Conservation (phyloP, 2,797 vertebrate species). For the Amniataba percoides region DNA sequence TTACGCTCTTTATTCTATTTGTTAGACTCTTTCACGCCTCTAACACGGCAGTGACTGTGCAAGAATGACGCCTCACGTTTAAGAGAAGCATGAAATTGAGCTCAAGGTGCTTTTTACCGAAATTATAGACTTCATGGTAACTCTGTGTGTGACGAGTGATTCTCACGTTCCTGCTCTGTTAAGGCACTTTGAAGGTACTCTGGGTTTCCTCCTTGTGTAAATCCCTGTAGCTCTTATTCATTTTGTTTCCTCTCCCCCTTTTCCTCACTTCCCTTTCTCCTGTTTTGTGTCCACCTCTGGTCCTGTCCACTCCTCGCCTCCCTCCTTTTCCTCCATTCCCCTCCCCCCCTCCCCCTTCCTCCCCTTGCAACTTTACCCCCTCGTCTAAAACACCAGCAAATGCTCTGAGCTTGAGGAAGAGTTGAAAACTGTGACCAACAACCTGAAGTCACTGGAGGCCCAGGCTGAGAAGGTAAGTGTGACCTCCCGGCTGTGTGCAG, state of each 20-base stretch:
- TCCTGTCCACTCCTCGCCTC: constrained; percentile 46
- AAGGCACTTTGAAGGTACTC: constrained; percentile 76
- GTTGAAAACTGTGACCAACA: constrained; percentile 99
- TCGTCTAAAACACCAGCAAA: constrained; percentile 95
- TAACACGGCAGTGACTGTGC: constrained; percentile 78
- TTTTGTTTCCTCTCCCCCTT: constrained; percentile 70
- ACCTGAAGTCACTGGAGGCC: constrained; percentile 99
- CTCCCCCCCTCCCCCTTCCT: too few relatives aligned
- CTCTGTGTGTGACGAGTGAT: constrained; percentile 21
- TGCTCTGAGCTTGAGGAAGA: constrained; percentile 99
- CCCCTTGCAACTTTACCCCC: constrained; percentile 74
- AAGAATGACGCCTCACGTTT: constrained; percentile 39
- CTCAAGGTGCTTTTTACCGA: neutral
- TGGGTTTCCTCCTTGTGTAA: constrained; percentile 64
- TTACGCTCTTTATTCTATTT: constrained; percentile 31
- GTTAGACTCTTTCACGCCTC: constrained; percentile 51
- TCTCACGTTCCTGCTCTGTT: constrained; percentile 82
- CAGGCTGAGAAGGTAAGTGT: constrained; percentile 99
- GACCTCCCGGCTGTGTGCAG: constrained; percentile 51
- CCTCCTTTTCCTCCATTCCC: constrained; percentile 21
- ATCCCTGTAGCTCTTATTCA: constrained; percentile 76
- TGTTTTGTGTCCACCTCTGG: constrained; percentile 50
- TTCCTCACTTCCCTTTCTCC: constrained; percentile 41
- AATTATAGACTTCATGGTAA: constrained; percentile 14
- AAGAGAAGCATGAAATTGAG: constrained; percentile 25